Evolutionary conservation across 1,140 invertebrate genomes (phyloP).

Genomic region (Musca domestica): DNA sequence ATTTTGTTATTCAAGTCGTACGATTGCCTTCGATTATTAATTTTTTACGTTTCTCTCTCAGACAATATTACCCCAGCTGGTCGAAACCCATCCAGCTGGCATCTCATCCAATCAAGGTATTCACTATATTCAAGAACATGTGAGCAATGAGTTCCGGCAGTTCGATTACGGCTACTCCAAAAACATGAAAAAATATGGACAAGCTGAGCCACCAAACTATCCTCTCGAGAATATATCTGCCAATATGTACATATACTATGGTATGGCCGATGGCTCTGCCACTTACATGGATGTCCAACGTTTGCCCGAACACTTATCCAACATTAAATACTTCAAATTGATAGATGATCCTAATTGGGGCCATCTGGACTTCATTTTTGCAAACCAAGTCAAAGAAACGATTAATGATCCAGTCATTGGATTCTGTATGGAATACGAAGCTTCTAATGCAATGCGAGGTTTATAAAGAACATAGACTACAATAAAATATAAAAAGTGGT

Average conservation of each 20-base stretch:
- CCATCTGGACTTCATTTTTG: conserved; percentile 61
- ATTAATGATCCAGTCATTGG: conserved; percentile 48
- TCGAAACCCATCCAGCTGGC: conserved; percentile 53
- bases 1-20: background rate
- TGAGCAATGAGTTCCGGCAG: conserved; percentile 43
- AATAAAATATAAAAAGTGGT: background rate
- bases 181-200: conserved; percentile 55
- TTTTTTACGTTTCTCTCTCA: conserved; percentile 14
- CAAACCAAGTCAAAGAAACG: conserved; percentile 52
- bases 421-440: conserved; percentile 29
- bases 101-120: conserved; percentile 56
- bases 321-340: conserved; percentile 49
- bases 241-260: conserved; percentile 64
- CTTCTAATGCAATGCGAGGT: background rate
- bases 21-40: background rate
- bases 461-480: background rate
- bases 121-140: conserved; percentile 56
- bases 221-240: conserved; percentile 58
- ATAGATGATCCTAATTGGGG: conserved; percentile 55
- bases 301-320: conserved; percentile 51
- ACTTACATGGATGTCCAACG: conserved; percentile 54
- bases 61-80: conserved; percentile 40
- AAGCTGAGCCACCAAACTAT: conserved; percentile 56
- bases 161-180: conserved; percentile 54
- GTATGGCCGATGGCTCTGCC: conserved; percentile 61